Evolutionary conservation across 2,113 vertebrate genomes (phyloP), one percentile per base, ranked within the genome.

Genomic region (Dolichotis patagonum): DNA sequence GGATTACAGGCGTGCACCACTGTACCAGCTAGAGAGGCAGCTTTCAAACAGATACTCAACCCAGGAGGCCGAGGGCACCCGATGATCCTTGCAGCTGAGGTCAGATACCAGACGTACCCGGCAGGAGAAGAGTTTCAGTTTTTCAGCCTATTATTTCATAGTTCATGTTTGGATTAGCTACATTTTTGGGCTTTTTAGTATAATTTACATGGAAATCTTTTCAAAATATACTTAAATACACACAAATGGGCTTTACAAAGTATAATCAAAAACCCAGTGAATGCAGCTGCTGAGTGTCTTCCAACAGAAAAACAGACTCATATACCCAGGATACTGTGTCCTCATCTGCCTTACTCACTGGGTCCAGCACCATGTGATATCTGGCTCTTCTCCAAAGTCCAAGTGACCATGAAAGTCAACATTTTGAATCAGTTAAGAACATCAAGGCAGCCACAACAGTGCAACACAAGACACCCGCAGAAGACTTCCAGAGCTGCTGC

Each of bases 151-250:
- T 24, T 67, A 7, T 87, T 92, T 88, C 43, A 84, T 38, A 83
- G 26, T 86, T 90, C 41, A 54, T 49, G 46, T 91, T 75, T 84
- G 41, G 38, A 4, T 60, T 60, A 67, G 62, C 49, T 60, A 62
- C 3, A 2, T 69, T 38, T 80, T 88, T 56, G 94, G 6, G 43
- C 38, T 7, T 75, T 97, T 77, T 71, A 71, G 85, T 89, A 81
- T 60, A 69, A 83, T 77, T 63, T 81, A 78, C 65, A 90, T 90
- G 43, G 54, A 94, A 80, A 73, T 88, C 1, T 84, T 96, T 95
- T 96, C n/a, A 81, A 86, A 91, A 94, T 89, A 75, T 75, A 85
- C 54, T 65, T 84, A 77, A 80, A 89, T 85, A 78, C 75, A 28
- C 60, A 38, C 52, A 49, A 90, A 14, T 63, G 9, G 35, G 5